Conservation (phyloP, 2,797 vertebrate genomes). For the Rhynchonycteris naso region DNA sequence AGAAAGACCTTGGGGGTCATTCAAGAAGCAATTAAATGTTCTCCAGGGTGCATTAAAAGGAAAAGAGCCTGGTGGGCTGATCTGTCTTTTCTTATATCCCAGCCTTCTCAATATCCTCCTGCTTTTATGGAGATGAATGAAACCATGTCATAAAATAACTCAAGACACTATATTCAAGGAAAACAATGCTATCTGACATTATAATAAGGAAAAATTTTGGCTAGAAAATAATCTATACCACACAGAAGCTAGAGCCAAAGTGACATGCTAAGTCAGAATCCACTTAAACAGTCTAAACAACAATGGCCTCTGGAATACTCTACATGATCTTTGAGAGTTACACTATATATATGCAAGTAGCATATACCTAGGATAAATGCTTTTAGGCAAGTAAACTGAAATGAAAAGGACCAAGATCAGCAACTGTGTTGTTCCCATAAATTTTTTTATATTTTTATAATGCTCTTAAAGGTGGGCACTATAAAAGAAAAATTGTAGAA, state of each 20-base stretch:
- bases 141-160: conserved; percentile 71
- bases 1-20: conserved; percentile 87
- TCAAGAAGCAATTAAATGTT: conserved; percentile 88
- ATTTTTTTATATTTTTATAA: conserved; percentile 32
- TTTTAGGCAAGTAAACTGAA: conserved; percentile 2
- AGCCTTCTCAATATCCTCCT: conserved; percentile 70
- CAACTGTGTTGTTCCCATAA: not conserved
- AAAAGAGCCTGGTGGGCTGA: conserved; percentile 76
- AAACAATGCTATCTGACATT: conserved; percentile 68
- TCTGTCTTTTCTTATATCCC: conserved; percentile 72
- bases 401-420: conserved; percentile 27
- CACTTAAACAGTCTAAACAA: conserved; percentile 53
- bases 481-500: not conserved
- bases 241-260: conserved; percentile 43
- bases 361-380: conserved; percentile 55
- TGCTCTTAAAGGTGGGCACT: not conserved
- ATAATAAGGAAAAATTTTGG: conserved; percentile 29
- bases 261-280: conserved; percentile 48
- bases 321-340: not conserved
- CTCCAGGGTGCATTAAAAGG: conserved; percentile 82
- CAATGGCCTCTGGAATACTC: not conserved
- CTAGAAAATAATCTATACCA: conserved; percentile 51
- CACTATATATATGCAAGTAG: not conserved
- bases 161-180: conserved; percentile 25
- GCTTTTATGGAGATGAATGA: conserved; percentile 78